Conservation (phyloP, 2,888 invertebrate genomes). For the Aporophyla nigra region DNA sequence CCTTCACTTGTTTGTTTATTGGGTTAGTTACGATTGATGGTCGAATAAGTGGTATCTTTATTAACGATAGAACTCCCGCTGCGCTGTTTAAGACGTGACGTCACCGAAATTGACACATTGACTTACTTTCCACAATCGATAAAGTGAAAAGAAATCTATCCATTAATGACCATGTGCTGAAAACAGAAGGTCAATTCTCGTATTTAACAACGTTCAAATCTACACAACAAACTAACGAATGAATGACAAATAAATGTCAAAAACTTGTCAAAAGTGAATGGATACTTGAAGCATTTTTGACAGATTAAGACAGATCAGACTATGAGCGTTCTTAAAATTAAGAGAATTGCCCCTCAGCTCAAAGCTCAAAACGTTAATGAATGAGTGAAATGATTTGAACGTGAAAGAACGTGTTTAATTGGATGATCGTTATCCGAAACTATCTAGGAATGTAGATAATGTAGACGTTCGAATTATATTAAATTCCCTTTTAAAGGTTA, state of each 20-base stretch:
- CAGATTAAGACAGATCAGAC: too few species aligned
- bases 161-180: not conserved
- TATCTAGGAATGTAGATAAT: constrained; percentile 10
- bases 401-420: not conserved
- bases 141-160: not conserved
- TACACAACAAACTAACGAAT: too few species aligned
- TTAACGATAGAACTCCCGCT: constrained; percentile 13
- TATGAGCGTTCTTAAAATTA: too few species aligned
- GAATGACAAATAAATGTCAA: too few species aligned
- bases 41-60: constrained; percentile 31
- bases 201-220: too few species aligned
- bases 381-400: not conserved
- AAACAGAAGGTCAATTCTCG: not conserved
- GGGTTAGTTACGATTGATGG: constrained; percentile 13
- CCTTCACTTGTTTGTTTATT: constrained; percentile 25
- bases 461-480: not conserved
- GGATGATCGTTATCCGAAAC: not conserved
- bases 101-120: not conserved
- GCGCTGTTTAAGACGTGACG: not conserved
- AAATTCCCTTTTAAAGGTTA: not conserved
- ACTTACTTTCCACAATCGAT: not conserved
- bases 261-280: too few species aligned
- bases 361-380: not conserved
- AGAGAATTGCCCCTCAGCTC: too few species aligned
- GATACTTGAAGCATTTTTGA: too few species aligned